Evolutionary conservation across 2,888 invertebrate species (phyloP).

Genomic region (Phyllotreta cruciferae): DNA sequence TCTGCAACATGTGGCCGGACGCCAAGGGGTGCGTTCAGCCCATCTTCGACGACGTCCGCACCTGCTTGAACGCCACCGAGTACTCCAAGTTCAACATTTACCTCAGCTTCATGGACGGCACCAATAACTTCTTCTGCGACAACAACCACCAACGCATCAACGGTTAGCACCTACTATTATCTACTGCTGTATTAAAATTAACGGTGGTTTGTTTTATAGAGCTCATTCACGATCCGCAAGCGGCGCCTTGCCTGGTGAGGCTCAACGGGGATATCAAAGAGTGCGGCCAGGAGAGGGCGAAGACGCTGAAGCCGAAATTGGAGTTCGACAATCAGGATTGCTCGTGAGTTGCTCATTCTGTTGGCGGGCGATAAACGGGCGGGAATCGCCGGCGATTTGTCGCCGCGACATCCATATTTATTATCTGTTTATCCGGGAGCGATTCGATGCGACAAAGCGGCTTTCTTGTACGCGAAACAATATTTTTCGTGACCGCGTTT

Average conservation of each 20-base stretch:
- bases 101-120: background rate
- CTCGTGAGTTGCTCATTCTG: too few relatives aligned
- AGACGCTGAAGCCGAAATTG: too few relatives aligned
- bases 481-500: constrained; percentile 26
- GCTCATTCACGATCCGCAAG: too few relatives aligned
- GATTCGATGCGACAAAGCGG: constrained; percentile 12
- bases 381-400: background rate
- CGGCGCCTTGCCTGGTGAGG: too few relatives aligned
- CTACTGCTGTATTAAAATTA: background rate
- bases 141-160: constrained; percentile 12
- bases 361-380: background rate
- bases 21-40: background rate
- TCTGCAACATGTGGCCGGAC: constrained; percentile 13
- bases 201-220: too few relatives aligned
- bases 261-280: too few relatives aligned
- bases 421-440: too few relatives aligned
- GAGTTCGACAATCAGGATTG: too few relatives aligned
- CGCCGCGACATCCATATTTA: too few relatives aligned
- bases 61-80: background rate
- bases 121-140: constrained; percentile 17
- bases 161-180: constrained; percentile 6
- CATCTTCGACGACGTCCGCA: background rate
- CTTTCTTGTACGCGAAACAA: constrained; percentile 15
- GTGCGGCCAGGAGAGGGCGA: too few relatives aligned
- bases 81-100: background rate